A percentile compares a stretch with the other conserved stretches of the same genome.
These are phyloP conservation scores for Hafferia zeledoni DNA, from an alignment of 2,797 vertebrate genomes.

Conservation along the genomic window DNA sequence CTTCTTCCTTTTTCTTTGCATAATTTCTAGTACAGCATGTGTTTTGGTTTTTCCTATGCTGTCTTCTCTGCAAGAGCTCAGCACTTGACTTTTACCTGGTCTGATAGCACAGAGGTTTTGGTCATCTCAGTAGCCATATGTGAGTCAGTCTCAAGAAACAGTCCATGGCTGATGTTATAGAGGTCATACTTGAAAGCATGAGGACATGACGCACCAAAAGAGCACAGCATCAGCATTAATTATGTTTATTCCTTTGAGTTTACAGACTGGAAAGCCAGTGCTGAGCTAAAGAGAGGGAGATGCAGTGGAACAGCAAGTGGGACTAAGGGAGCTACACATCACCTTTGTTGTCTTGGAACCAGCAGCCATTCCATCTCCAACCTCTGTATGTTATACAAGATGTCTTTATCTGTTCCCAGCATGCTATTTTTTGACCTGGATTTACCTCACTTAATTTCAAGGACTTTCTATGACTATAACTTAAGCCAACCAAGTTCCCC, in stretches of 20 bases:
- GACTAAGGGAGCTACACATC: not conserved
- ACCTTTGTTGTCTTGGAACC: not conserved
- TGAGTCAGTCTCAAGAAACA: not conserved
- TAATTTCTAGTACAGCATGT: not conserved
- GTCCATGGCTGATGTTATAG: not conserved
- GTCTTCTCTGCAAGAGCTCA: not conserved
- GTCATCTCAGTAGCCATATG: not conserved
- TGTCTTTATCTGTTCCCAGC: not conserved
- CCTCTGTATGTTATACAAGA: not conserved
- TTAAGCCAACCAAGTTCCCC: not conserved
- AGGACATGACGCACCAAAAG: not conserved
- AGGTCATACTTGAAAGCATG: not conserved
- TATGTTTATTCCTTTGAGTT: not conserved
- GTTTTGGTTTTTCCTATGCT: not conserved
- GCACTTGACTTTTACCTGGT: not conserved
- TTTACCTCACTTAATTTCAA: not conserved
- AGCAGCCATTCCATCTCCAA: not conserved
- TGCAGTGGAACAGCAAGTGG: not conserved
- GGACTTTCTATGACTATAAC: not conserved
- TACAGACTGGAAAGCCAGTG: not conserved
- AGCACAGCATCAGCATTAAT: not conserved
- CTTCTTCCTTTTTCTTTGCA: not conserved
- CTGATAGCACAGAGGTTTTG: not conserved
- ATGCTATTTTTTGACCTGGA: not conserved
- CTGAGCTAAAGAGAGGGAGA: not conserved